Evolutionary conservation across 2,888 invertebrate genomes (phyloP), one percentile per base, ranked within the genome.

Genomic region (Zygaena filipendulae): DNA sequence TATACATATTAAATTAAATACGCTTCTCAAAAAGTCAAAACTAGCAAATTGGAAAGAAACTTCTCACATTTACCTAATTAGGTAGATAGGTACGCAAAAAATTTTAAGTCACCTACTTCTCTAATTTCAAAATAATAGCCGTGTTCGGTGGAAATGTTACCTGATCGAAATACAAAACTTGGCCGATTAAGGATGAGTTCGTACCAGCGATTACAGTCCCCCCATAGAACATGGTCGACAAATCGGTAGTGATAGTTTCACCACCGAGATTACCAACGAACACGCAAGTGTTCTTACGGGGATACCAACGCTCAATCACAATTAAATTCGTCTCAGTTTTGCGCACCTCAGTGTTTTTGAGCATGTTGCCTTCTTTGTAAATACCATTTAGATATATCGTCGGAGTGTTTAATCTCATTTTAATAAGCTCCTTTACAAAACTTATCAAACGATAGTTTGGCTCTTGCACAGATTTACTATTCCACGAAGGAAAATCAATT

Each of bases 301-400:
- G 92, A 60, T 87, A 92, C 82, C 87, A 88, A 23, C 92, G 80
- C 52, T 92, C 91, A 25, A 87, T 64, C 10, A 91, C 83, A 2
- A 92, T 68, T 23, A 92, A 79, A 47, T 87, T 84, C 23, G 84
- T 82, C 20, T 82, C 75, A 13, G 84, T 82, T 49, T 84, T 82
- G 33, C 87, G 84, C 28, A 91, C 79, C 43, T 86, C 86, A 35
- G 87, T 85, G 60, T 90, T 92, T 11, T 84, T 84, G 25, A 82
- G 63, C 29, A 82, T 74, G 34, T 70, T 74, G 1, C 84, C 84
- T 24, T 87, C 84, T 49, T 88, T 91, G 42, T 82, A 81, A 26
- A 88, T 84, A 2, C 85, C 82, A 44, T 87, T 87, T 45, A 90
- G 82, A 49, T 91, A 91, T 46, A 92, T 85, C 3, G 91, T 84